Base-by-base conservation (phyloP, 2,888 invertebrate genomes). In the Chymomyza amoena region DNA sequence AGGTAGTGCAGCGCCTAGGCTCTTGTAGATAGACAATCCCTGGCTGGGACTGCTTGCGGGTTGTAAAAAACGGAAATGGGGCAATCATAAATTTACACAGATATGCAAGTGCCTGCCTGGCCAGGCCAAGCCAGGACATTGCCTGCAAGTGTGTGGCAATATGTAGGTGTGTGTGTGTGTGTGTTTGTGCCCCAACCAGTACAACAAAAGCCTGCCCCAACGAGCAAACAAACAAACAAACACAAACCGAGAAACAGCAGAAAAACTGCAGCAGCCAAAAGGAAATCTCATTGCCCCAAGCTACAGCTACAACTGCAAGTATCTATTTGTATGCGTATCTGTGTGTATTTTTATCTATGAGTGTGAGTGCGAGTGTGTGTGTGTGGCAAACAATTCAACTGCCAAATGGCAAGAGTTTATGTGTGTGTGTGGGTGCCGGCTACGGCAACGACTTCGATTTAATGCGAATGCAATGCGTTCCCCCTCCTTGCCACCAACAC, bases 31-130 rank as follows among this genome's bases (percentile, higher is more conserved):
- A 71, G 72, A 83, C 84, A 83, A 80, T 83, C 87, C 86, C 84
- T 83, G 80, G 82, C 72, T 45, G 39, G 39, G 64, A 64, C 63
- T 59, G 67, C 61, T 54, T 84, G 32, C 32, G 32, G 86, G 78
- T 69, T 84, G 84, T 86, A 83, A 84, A 89, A 84, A 89, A 85
- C 88, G 89, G 90, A 90, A 90, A 91, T 91, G 89, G 89, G 90
- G 87, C 90, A 91, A 88, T 90, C 90, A 91, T 90, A 90, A 90
- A 90, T 91, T 91, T 90, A 89, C 90, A 91, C 89, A 89, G 90
- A 90, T 90, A 89, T 88, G 89, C 88, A 89, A 84, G 84, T 84
- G 80, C 32, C 32, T 32, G 32, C 32, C 32, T 32, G 32, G 32
- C 74, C 70, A 13, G 32, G 18, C 20, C 54, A 6, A 6, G 39